phyloP scores from a whole-genome alignment of 1,140 invertebrate species.

The Limonius californicus region DNA sequence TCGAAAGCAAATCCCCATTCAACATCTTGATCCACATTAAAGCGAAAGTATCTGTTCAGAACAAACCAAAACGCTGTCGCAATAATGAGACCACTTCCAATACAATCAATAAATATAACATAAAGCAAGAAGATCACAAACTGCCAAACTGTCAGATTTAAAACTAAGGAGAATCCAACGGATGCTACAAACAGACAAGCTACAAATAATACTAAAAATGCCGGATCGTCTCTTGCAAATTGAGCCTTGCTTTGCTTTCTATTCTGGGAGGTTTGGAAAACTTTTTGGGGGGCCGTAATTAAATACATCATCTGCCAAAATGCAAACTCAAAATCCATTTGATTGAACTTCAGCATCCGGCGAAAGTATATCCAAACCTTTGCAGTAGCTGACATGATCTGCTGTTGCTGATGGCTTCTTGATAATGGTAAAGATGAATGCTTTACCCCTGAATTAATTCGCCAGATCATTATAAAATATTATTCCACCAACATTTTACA shows the following conservation, averaged over 20 bases:
- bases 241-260: slow-evolving; percentile 98
- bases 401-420: too few species aligned
- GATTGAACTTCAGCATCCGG: slow-evolving; percentile 87
- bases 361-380: slow-evolving; percentile 92
- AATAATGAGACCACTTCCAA: slow-evolving; percentile 80
- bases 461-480: too few species aligned
- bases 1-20: slow-evolving; percentile 99
- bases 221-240: slow-evolving; percentile 98
- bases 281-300: slow-evolving; percentile 93
- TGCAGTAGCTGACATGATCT: slow-evolving; percentile 80
- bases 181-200: slow-evolving; percentile 88
- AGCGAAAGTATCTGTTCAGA: slow-evolving; percentile 80
- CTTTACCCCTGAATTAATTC: too few species aligned
- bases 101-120: slow-evolving; percentile 92
- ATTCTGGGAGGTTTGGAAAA: slow-evolving; percentile 97
- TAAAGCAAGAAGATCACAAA: slow-evolving; percentile 88
- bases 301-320: slow-evolving; percentile 98
- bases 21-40: slow-evolving; percentile 71
- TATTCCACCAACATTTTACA: too few species aligned
- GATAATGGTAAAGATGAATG: too few species aligned
- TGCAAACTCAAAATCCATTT: slow-evolving; percentile 99
- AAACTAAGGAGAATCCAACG: slow-evolving; percentile 79
- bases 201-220: slow-evolving; percentile 90
- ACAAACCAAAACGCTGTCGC: slow-evolving; percentile 87
- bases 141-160: slow-evolving; percentile 71